Evolutionary conservation across 2,888 invertebrate species (phyloP).

Genomic region (Hyposoter dolosus): DNA sequence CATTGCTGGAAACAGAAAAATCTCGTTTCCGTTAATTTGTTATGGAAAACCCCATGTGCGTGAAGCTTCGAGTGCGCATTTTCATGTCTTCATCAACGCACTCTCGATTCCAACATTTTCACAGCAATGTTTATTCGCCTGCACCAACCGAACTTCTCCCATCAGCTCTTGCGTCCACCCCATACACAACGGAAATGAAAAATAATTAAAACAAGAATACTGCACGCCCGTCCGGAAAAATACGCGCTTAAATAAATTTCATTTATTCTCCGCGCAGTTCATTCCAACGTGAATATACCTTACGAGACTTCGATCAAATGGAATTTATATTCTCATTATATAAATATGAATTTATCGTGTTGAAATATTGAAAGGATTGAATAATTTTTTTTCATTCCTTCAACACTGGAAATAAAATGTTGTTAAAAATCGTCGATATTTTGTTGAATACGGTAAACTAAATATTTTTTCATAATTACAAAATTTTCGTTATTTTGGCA

Average conservation of each 20-base stretch:
- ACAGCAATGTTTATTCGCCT: conserved; percentile 37
- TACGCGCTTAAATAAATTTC: not conserved
- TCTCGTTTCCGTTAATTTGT: not conserved
- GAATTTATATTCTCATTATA: not conserved
- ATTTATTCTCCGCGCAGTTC: not conserved
- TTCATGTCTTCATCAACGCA: conserved; percentile 46
- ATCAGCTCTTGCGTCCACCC: not conserved
- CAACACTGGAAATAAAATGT: no score
- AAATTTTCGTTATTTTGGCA: no score
- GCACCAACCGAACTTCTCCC: not conserved
- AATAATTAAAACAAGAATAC: not conserved
- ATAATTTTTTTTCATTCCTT: no score
- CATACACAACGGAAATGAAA: conserved; percentile 1
- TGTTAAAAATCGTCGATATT: no score
- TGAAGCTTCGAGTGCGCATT: not conserved
- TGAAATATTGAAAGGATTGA: no score
- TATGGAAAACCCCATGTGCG: not conserved
- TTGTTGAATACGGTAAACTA: no score
- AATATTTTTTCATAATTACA: no score
- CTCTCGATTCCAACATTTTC: conserved; percentile 49
- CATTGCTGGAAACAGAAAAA: not conserved
- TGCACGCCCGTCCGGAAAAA: not conserved
- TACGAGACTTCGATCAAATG: not conserved
- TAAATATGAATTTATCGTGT: not conserved
- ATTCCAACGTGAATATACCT: not conserved